These are phyloP conservation scores for Dicycla oo DNA, from an alignment of 2,888 invertebrate genomes.

Conservation along the genomic window DNA sequence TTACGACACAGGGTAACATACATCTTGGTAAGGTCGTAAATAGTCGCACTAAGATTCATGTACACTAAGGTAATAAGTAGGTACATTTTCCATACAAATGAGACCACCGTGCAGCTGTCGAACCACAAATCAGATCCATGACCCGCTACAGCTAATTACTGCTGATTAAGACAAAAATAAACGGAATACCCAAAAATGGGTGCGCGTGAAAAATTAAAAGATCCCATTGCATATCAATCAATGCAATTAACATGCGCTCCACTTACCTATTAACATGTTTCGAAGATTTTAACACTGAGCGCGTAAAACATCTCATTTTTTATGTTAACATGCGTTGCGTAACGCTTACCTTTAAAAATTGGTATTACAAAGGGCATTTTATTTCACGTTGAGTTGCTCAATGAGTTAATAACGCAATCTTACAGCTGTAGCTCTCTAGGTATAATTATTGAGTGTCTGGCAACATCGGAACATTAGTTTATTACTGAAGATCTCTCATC, in stretches of 20 bases:
- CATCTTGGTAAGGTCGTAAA: conserved; percentile 4
- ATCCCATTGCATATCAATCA: conserved; percentile 81
- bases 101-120: conserved; percentile 9
- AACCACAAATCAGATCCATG: conserved; percentile 41
- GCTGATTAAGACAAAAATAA: conserved; percentile 36
- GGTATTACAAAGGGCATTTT: conserved; percentile 81
- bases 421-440: conserved; percentile 62
- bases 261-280: conserved; percentile 84
- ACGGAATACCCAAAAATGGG: conserved; percentile 29
- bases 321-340: conserved; percentile 76
- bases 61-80: background rate
- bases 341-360: conserved; percentile 78
- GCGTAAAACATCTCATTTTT: conserved; percentile 80
- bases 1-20: conserved; percentile 14
- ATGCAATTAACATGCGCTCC: conserved; percentile 80
- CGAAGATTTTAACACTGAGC: conserved; percentile 69
- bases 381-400: conserved; percentile 66
- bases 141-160: conserved; percentile 53
- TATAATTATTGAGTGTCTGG: conserved; percentile 61
- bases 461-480: conserved; percentile 52
- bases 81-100: conserved; percentile 20
- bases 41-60: background rate
- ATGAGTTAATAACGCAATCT: conserved; percentile 73
- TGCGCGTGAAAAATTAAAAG: conserved; percentile 63
- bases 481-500: conserved; percentile 46